Conservation (phyloP, 35 echinoderm and acorn worm genomes). For the Holothuria glaberrima region DNA sequence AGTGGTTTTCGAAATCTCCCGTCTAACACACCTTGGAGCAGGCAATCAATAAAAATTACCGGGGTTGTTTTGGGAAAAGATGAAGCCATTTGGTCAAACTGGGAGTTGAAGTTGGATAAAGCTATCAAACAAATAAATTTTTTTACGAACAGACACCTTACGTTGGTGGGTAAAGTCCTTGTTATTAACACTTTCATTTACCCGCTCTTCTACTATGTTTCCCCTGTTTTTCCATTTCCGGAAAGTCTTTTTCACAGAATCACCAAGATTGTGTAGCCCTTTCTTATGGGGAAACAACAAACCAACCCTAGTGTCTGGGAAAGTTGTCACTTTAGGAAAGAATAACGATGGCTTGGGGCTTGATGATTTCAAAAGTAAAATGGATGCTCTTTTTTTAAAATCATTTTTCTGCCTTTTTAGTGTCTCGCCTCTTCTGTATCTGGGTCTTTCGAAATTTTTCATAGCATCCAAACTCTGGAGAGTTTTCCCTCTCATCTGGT, state of each 20-base stretch:
- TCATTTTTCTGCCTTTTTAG: not conserved
- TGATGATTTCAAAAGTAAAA: too few relatives aligned
- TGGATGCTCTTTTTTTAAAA: too few relatives aligned
- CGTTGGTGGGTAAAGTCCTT: not conserved
- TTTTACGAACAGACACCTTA: not conserved
- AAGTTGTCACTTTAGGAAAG: not conserved
- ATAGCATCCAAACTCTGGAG: too few relatives aligned
- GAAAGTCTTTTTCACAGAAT: too few relatives aligned
- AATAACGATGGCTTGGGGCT: too few relatives aligned
- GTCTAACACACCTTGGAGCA: not conserved
- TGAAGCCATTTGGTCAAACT: not conserved
- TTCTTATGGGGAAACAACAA: too few relatives aligned
- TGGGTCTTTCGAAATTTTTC: too few relatives aligned
- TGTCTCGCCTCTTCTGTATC: not conserved
- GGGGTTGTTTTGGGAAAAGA: not conserved
- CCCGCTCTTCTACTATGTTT: not conserved
- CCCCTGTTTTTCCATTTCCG: not conserved
- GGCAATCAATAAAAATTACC: not conserved
- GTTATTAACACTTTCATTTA: too few relatives aligned
- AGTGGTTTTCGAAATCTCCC: not conserved
- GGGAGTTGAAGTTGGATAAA: not conserved
- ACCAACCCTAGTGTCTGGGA: too few relatives aligned
- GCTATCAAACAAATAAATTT: not conserved
- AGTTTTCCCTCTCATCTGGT: too few relatives aligned
- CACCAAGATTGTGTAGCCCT: not conserved